phyloP scores from a whole-genome alignment of 2,888 invertebrate genomes.

The Cephus spinipes region DNA sequence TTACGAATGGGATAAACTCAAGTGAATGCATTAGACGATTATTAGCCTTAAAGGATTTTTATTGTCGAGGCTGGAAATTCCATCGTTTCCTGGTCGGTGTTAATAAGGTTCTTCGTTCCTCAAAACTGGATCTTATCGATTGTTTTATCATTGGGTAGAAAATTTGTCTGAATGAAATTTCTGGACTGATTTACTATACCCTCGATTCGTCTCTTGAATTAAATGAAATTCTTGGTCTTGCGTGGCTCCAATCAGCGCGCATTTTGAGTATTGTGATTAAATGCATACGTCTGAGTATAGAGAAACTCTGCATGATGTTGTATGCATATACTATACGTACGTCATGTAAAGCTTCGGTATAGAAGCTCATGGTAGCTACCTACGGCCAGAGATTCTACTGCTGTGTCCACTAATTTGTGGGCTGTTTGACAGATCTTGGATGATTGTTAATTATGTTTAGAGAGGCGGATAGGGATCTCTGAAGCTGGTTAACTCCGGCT shows the following conservation, averaged over 20 bases:
- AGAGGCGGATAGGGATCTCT: constrained; percentile 34
- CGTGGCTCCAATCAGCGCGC: background rate
- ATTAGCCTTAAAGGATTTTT: background rate
- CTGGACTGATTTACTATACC: background rate
- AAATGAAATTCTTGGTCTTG: background rate
- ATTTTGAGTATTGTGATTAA: background rate
- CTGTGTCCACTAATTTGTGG: constrained; percentile 61
- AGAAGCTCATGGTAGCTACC: background rate
- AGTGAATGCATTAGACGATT: background rate
- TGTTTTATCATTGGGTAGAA: background rate
- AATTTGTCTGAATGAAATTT: background rate
- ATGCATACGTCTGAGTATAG: background rate
- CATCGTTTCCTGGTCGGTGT: background rate
- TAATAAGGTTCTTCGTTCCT: background rate
- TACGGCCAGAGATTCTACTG: constrained; percentile 24
- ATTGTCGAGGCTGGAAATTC: background rate
- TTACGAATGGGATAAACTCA: constrained; percentile 11
- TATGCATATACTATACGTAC: no score
- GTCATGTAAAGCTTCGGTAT: constrained; percentile 23
- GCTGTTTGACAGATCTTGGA: constrained; percentile 61
- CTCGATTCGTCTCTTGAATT: background rate
- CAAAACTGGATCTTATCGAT: background rate
- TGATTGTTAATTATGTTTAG: constrained; percentile 64
- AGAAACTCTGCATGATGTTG: background rate
- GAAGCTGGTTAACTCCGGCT: constrained; percentile 10